A percentile compares a stretch with the other conserved stretches of the same genome.
These are phyloP conservation scores for Rhinoderma darwinii DNA, from an alignment of 2,113 vertebrate genomes.

Conservation along the genomic window DNA sequence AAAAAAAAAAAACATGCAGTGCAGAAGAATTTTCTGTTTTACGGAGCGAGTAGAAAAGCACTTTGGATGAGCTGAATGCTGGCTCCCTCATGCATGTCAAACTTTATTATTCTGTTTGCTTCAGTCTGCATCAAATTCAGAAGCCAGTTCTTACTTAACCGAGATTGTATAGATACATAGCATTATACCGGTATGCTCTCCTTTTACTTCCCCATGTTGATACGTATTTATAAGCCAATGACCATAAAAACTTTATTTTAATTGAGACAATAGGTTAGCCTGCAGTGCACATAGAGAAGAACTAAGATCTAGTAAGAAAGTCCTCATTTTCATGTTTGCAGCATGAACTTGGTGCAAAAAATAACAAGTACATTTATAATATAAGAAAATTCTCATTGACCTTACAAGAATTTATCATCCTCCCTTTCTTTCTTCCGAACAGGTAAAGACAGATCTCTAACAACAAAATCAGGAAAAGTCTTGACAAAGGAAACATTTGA, in stretches of 20 bases:
- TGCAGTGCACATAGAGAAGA: not conserved
- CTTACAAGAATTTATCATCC: too few species aligned
- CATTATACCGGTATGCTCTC: not conserved
- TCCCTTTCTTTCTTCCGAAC: too few species aligned
- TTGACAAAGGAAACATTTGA: too few species aligned
- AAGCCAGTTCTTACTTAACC: conserved; percentile 21
- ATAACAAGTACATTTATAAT: too few species aligned
- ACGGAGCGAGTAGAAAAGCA: conserved; percentile 27
- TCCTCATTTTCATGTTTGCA: not conserved
- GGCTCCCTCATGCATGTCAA: conserved; percentile 47
- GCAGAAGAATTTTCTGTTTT: conserved; percentile 27
- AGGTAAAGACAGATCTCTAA: too few species aligned
- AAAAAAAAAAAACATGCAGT: conserved; percentile 3
- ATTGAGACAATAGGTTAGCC: not conserved
- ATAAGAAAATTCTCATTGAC: too few species aligned
- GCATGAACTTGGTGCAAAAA: not conserved
- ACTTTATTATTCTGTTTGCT: conserved; percentile 45
- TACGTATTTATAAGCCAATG: conserved; percentile 6
- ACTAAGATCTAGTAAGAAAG: not conserved
- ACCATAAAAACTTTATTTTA: not conserved
- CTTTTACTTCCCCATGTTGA: not conserved
- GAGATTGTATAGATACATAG: conserved; percentile 4
- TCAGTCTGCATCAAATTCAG: conserved; percentile 39
- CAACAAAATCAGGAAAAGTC: too few species aligned
- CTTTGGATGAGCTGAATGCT: conserved; percentile 38